Evolutionary conservation across 2,797 vertebrate species (phyloP).

Genomic region (Aselliscus stoliczkanus): DNA sequence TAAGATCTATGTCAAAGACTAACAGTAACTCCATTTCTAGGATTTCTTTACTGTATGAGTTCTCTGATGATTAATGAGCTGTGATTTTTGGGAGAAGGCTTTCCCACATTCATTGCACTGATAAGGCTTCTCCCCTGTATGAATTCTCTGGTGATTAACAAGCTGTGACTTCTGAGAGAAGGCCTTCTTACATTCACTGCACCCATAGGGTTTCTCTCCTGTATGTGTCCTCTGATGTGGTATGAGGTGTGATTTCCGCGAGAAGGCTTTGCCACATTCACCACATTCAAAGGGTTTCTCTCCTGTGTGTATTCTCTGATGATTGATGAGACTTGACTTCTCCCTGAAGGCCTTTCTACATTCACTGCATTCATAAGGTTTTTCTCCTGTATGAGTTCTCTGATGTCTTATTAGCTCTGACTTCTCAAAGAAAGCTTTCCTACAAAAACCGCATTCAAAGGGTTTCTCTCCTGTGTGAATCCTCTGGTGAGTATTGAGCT

Average conservation of each 20-base stretch:
- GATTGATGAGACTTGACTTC: conserved; percentile 71
- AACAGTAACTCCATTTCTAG: neutral
- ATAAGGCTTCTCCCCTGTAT: conserved; percentile 70
- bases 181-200: conserved; percentile 58
- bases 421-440: conserved; percentile 71
- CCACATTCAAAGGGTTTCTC: conserved; percentile 67
- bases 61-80: conserved; percentile 68
- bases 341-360: conserved; percentile 67
- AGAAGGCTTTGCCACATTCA: conserved; percentile 67
- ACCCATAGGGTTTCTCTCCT: conserved; percentile 66
- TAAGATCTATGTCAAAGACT: neutral
- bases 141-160: conserved; percentile 67
- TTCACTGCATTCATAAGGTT: conserved; percentile 55
- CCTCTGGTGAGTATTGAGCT: conserved; percentile 29
- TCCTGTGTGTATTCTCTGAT: conserved; percentile 76
- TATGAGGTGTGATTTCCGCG: conserved; percentile 64
- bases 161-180: conserved; percentile 70
- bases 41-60: conserved; percentile 44
- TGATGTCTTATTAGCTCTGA: conserved; percentile 70
- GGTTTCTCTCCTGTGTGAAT: conserved; percentile 69
- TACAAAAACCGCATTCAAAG: conserved; percentile 63
- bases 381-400: conserved; percentile 66
- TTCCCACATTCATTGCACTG: conserved; percentile 54
- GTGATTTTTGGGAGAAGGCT: conserved; percentile 65
- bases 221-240: conserved; percentile 71